Evolutionary conservation across 2,888 invertebrate species (phyloP).

Genomic region (Hirudinaria manillensis): DNA sequence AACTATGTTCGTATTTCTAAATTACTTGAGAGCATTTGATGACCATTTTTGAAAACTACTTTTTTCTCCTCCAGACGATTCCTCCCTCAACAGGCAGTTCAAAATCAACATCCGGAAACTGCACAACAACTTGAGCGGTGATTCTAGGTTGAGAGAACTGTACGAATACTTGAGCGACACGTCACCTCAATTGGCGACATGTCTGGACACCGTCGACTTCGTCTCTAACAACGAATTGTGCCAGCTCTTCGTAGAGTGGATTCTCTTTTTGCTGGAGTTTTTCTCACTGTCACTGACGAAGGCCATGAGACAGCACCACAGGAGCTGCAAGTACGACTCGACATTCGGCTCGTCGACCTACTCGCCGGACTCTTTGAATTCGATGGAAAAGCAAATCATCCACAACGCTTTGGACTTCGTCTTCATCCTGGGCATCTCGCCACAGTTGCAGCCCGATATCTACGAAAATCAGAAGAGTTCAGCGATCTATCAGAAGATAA

Average conservation of each 20-base stretch:
- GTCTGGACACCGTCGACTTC: neutral
- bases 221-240: neutral
- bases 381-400: neutral
- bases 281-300: conserved; percentile 10
- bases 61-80: too few relatives aligned
- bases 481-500: neutral
- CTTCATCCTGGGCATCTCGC: conserved; percentile 15
- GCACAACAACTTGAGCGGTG: too few relatives aligned
- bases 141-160: neutral
- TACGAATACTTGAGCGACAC: conserved; percentile 8
- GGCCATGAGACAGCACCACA: conserved; percentile 15
- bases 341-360: neutral
- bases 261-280: conserved; percentile 18
- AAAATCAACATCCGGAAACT: too few relatives aligned
- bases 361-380: conserved; percentile 1
- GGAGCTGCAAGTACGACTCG: neutral
- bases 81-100: too few relatives aligned
- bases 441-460: neutral
- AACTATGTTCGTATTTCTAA: too few relatives aligned
- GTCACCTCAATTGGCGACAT: neutral
- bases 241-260: conserved; percentile 16
- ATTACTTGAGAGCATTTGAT: too few relatives aligned
- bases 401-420: neutral
- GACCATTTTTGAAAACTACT: too few relatives aligned
- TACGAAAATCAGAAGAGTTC: neutral